Evolutionary conservation across 2,888 invertebrate genomes (phyloP), one percentile per base, ranked within the genome.

Genomic region (Yponomeuta malinellus): DNA sequence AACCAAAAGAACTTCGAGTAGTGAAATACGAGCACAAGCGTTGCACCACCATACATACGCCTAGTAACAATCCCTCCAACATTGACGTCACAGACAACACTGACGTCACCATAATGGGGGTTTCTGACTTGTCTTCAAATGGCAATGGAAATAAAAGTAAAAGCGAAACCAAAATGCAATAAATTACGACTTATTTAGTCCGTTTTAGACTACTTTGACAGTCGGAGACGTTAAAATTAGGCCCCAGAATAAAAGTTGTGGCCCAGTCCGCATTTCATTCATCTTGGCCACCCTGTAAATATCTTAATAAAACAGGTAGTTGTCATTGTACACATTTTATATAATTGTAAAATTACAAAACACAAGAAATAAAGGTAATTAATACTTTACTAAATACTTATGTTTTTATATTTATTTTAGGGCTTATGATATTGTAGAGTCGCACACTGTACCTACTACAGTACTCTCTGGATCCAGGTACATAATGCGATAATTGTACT

Each of bases 401-500:
- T 43, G 43, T 43, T 5, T 43, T 8, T 43, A 43, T 43, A 33
- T 33, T 33, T 23, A 23, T 23, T 23, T 23, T 33, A 33, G 33
- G 33, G 10, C 52, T 12, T 59, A 15, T 59, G 52, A 5, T 15
- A 59, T 15, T 59, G 52, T 59, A 15, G 52, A 59, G 52, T 48
- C 63, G 81, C 97, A 97, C 15, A 95, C 89, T 2, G 95, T 95
- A 70, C 94, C 93, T 73, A 87, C 84, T 37, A 95, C 91, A 6
- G 95, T 93, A 72, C 93, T 93, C 48, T 90, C 92, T 2, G 94
- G 93, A 78, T 94, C 94, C 23, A 95, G 94, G 73, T 94, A 94
- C 83, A 96, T 92, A 48, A 97, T 93, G 70, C 96, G 93, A 82
- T 95, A 97, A 84, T 97, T 97, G 52, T 94, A 93, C 72, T 95